Conservation (phyloP, 2,888 invertebrate species). For the Girardia tigrina region DNA sequence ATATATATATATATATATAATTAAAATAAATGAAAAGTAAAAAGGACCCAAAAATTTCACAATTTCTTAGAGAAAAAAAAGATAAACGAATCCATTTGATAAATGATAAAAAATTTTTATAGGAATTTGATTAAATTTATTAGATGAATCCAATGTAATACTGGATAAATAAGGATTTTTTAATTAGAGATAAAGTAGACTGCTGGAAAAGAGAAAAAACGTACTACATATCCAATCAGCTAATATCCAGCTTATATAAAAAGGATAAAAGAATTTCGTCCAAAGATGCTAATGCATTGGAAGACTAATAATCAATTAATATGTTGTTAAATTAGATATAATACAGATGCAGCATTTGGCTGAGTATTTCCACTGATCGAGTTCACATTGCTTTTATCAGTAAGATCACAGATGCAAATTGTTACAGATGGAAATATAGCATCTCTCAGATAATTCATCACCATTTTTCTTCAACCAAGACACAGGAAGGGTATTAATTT, state of each 20-base stretch:
- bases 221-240: background rate
- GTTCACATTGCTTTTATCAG: constrained; percentile 23
- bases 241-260: constrained; percentile 8
- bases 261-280: constrained; percentile 23
- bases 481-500: constrained; percentile 23
- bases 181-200: background rate
- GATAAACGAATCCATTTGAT: too few species aligned
- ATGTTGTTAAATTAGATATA: constrained; percentile 6
- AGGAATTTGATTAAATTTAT: too few species aligned
- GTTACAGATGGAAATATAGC: background rate
- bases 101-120: too few species aligned
- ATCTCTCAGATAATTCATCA: background rate
- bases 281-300: constrained; percentile 18
- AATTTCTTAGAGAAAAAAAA: too few species aligned
- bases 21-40: too few species aligned
- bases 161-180: background rate
- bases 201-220: background rate
- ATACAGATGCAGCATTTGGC: constrained; percentile 1
- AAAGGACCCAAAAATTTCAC: too few species aligned
- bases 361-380: constrained; percentile 18
- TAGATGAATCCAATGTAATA: background rate
- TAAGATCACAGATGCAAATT: constrained; percentile 23
- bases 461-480: constrained; percentile 7
- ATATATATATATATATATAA: too few species aligned
- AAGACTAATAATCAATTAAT: constrained; percentile 17